A percentile compares a stretch with the other conserved stretches of the same genome.
phyloP scores from a whole-genome alignment of 2,888 invertebrate species.

The Crepidodera aurea region DNA sequence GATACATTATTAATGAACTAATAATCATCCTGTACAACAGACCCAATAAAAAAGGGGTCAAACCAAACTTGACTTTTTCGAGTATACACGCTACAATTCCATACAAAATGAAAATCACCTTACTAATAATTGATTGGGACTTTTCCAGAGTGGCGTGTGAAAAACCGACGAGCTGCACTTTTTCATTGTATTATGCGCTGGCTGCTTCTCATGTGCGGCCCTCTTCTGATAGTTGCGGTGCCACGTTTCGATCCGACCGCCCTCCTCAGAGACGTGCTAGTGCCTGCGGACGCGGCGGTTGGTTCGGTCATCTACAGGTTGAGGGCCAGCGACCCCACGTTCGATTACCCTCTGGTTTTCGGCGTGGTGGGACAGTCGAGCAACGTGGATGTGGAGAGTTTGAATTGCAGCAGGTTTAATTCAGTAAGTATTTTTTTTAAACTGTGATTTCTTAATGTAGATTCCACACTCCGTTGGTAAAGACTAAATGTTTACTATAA shows the following conservation, averaged over 20 bases:
- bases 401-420: constrained; percentile 86
- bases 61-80: constrained; percentile 6
- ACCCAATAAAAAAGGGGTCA: constrained; percentile 13
- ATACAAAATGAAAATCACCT: constrained; percentile 42
- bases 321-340: constrained; percentile 86
- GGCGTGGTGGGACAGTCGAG: constrained; percentile 79
- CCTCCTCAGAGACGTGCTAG: constrained; percentile 80
- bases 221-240: constrained; percentile 64
- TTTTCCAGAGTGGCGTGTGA: constrained; percentile 43
- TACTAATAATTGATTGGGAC: constrained; percentile 45
- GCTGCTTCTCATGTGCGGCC: constrained; percentile 48
- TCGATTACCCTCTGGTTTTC: constrained; percentile 86
- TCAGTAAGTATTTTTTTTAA: constrained; percentile 61
- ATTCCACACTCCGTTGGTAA: too few relatives aligned
- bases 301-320: constrained; percentile 84
- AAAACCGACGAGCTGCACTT: constrained; percentile 31
- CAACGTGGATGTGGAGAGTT: constrained; percentile 75
- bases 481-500: too few relatives aligned
- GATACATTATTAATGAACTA: not conserved
- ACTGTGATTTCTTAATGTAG: too few relatives aligned
- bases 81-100: constrained; percentile 27
- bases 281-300: constrained; percentile 84
- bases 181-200: constrained; percentile 46
- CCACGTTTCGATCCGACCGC: constrained; percentile 87
- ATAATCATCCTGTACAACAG: not conserved